A percentile compares a stretch with the other conserved stretches of the same genome.
Evolutionary conservation across 2,113 vertebrate species (phyloP).

Genomic region (Callaeas wilsoni): DNA sequence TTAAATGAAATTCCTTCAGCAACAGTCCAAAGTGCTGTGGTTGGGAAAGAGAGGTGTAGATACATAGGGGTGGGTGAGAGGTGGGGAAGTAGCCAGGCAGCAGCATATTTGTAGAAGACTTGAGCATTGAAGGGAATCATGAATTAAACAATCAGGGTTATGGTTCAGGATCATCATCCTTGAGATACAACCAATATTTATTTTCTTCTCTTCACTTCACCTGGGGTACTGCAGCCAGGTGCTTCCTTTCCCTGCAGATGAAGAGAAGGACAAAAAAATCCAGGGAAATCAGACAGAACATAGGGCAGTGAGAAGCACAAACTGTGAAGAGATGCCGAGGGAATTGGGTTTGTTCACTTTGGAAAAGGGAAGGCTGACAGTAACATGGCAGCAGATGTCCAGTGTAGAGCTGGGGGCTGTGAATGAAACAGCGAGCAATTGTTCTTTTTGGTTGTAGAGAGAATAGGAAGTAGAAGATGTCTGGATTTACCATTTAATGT

Average conservation of each 20-base stretch:
- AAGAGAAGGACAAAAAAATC: not conserved
- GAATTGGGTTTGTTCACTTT: not conserved
- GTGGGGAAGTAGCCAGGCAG: not conserved
- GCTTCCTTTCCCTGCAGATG: not conserved
- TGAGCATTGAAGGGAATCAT: not conserved
- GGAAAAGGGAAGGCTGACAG: not conserved
- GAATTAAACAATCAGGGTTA: not conserved
- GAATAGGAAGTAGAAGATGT: not conserved
- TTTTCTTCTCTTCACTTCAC: not conserved
- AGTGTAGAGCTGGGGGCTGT: not conserved
- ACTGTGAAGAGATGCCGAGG: not conserved
- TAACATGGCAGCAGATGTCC: not conserved
- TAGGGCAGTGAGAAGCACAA: not conserved
- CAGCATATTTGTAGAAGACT: not conserved
- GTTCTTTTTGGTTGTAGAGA: not conserved
- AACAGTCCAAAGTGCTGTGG: not conserved
- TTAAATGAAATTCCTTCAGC: not conserved
- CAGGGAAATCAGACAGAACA: not conserved
- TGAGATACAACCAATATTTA: not conserved
- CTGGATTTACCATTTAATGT: not conserved
- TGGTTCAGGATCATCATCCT: not conserved
- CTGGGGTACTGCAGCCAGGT: not conserved
- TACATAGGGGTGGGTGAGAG: not conserved
- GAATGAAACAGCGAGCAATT: not conserved
- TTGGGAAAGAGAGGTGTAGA: not conserved